phyloP scores from a whole-genome alignment of 2,888 invertebrate species.

The Plebejus argus region DNA sequence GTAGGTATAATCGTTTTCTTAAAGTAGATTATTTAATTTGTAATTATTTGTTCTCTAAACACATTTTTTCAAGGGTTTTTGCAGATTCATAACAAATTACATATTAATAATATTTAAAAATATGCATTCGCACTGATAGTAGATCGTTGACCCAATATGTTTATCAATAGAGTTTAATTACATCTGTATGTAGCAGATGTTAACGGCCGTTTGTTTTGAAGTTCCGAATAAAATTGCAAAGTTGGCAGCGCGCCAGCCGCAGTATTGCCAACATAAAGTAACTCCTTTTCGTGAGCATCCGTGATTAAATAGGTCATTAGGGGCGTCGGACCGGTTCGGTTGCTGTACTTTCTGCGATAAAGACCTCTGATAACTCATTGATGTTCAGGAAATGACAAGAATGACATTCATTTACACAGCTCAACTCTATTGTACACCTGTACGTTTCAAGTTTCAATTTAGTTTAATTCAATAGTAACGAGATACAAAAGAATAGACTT shows the following conservation, averaged over 20 bases:
- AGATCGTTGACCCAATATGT: slow-evolving; percentile 19
- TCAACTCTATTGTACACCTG: neutral
- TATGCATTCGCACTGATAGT: neutral
- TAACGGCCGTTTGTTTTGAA: slow-evolving; percentile 52
- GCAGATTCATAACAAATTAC: too few relatives aligned
- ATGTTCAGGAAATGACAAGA: slow-evolving; percentile 3
- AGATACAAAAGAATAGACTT: too few relatives aligned
- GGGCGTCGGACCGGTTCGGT: slow-evolving; percentile 13
- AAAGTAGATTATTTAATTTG: too few relatives aligned
- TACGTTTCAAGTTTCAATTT: too few relatives aligned
- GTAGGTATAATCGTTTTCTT: neutral
- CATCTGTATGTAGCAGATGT: slow-evolving; percentile 52
- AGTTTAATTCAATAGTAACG: too few relatives aligned
- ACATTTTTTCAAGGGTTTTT: neutral
- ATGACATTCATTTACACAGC: neutral
- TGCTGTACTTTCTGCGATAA: neutral
- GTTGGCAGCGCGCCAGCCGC: slow-evolving; percentile 58
- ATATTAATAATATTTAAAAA: neutral
- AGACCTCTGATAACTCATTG: slow-evolving; percentile 7
- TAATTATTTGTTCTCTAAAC: neutral
- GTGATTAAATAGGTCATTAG: slow-evolving; percentile 31
- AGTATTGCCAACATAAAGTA: slow-evolving; percentile 28
- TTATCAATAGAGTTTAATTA: slow-evolving; percentile 30
- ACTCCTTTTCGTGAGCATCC: slow-evolving; percentile 23
- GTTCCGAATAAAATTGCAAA: slow-evolving; percentile 61